These are phyloP conservation scores for Pseudococcus jackbeardsleyi DNA, from an alignment of 2,888 invertebrate genomes.

Conservation along the genomic window DNA sequence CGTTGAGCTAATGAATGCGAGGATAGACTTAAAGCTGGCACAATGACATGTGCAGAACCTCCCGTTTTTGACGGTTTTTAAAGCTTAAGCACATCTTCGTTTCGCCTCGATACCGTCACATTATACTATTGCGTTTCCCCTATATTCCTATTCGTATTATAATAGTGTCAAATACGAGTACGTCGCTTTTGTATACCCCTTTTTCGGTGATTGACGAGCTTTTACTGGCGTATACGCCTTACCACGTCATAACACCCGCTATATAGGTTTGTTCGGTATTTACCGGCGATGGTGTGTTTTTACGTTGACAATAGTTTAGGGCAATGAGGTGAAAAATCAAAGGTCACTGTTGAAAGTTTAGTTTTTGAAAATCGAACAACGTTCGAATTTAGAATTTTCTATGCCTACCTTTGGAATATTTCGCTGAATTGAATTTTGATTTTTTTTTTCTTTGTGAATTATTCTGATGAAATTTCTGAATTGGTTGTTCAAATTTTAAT, in stretches of 20 bases:
- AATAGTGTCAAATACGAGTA: background rate
- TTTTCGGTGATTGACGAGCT: background rate
- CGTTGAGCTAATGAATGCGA: slow-evolving; percentile 62
- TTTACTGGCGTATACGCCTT: background rate
- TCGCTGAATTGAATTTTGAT: no score
- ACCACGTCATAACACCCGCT: background rate
- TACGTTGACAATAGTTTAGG: background rate
- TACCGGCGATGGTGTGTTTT: background rate
- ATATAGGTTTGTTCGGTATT: background rate
- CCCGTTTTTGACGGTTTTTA: slow-evolving; percentile 45
- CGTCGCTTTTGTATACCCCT: background rate
- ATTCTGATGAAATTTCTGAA: no score
- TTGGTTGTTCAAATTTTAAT: no score
- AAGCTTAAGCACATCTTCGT: slow-evolving; percentile 39
- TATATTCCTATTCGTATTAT: background rate
- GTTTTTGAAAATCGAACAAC: no score
- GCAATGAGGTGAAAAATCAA: no score
- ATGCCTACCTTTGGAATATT: no score
- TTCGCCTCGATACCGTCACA: background rate
- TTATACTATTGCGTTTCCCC: background rate
- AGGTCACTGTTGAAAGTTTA: no score
- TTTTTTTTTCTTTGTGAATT: no score
- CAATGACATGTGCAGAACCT: slow-evolving; percentile 63
- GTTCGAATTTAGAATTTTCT: no score
- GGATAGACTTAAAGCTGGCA: slow-evolving; percentile 60